These are phyloP conservation scores for Procapra przewalskii DNA, from an alignment of 2,113 vertebrate genomes.

Conservation along the genomic window DNA sequence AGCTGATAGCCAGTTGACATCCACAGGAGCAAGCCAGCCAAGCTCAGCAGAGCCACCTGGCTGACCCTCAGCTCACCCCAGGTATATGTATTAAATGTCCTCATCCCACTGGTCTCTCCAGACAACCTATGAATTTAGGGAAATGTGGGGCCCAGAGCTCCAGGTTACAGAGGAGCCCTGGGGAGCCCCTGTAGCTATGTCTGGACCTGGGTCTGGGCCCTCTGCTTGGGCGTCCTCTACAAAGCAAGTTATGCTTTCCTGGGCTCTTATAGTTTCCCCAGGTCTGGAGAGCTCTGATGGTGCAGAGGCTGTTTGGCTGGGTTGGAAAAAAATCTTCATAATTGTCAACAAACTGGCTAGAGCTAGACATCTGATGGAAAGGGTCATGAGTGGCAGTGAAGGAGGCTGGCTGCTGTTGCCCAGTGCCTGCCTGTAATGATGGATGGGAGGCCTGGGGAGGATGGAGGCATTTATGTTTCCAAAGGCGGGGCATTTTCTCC, in stretches of 20 bases:
- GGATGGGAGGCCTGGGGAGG: constrained; percentile 27
- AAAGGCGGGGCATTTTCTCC: constrained; percentile 41
- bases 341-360: neutral
- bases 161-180: neutral
- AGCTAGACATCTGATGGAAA: constrained; percentile 34
- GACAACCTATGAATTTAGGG: neutral
- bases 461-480: constrained; percentile 47
- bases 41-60: neutral
- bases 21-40: neutral
- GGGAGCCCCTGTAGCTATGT: neutral
- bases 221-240: neutral
- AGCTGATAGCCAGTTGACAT: neutral
- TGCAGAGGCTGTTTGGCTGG: neutral
- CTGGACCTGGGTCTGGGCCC: neutral
- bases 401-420: neutral
- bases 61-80: neutral
- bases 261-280: neutral
- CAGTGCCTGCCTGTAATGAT: constrained; percentile 41
- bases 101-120: neutral
- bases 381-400: neutral
- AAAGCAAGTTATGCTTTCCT: neutral
- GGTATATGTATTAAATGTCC: neutral
- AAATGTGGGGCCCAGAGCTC: neutral
- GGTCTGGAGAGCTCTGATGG: neutral
- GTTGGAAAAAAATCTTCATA: constrained; percentile 5